phyloP scores from a whole-genome alignment of 2,113 vertebrate species.

The Labrus mixtus region DNA sequence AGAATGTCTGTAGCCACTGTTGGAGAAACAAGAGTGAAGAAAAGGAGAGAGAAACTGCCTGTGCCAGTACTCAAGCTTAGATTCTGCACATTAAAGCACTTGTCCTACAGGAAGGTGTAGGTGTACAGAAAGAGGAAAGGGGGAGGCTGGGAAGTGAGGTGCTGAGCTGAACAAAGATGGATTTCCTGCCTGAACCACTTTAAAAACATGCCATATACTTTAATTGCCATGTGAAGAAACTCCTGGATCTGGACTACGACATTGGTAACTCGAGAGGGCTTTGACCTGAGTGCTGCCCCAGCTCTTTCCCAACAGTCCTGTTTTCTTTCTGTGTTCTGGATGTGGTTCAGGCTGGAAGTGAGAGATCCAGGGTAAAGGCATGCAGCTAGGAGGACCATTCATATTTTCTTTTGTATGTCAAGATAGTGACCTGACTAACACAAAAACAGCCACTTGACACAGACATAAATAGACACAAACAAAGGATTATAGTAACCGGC shows the following conservation, averaged over 20 bases:
- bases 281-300: constrained; percentile 38
- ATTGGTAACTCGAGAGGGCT: constrained; percentile 52
- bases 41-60: constrained; percentile 18
- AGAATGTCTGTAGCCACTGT: constrained; percentile 36
- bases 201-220: constrained; percentile 68
- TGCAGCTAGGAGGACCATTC: constrained; percentile 11
- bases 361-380: constrained; percentile 26
- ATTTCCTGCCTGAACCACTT: constrained; percentile 76
- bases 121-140: constrained; percentile 41
- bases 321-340: constrained; percentile 61
- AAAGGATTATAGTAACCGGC: not conserved
- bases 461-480: not conserved
- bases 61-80: constrained; percentile 22
- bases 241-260: constrained; percentile 40
- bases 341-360: constrained; percentile 38
- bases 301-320: constrained; percentile 39
- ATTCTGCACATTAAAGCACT: constrained; percentile 23
- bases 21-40: not conserved
- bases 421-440: constrained; percentile 43
- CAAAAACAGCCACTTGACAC: constrained; percentile 27
- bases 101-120: constrained; percentile 55
- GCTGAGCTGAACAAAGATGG: constrained; percentile 68
- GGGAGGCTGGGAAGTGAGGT: constrained; percentile 39
- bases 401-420: constrained; percentile 40
- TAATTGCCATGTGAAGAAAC: constrained; percentile 66